These are phyloP conservation scores for Tiliacea aurago DNA, from an alignment of 2,888 invertebrate genomes.

Conservation along the genomic window DNA sequence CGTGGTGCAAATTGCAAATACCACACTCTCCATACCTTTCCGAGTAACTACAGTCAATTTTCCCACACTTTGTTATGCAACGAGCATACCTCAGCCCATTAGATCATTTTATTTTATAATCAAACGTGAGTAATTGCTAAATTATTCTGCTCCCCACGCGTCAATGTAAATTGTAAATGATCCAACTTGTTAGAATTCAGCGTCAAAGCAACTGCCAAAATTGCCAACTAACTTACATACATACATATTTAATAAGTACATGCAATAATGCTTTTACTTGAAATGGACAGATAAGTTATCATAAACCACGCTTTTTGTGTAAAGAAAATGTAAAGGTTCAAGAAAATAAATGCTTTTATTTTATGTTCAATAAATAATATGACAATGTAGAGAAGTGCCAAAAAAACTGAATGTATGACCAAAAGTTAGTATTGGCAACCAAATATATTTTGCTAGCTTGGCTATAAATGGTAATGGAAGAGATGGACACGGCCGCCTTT, in stretches of 20 bases:
- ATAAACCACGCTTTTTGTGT: neutral
- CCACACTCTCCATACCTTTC: constrained; percentile 51
- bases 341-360: neutral
- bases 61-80: constrained; percentile 64
- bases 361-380: constrained; percentile 5
- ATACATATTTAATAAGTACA: constrained; percentile 32
- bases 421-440: constrained; percentile 38
- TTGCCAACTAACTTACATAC: constrained; percentile 26
- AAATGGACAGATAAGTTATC: neutral
- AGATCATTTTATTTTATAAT: constrained; percentile 57
- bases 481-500: neutral
- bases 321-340: neutral
- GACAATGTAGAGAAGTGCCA: constrained; percentile 9
- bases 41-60: constrained; percentile 41
- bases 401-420: neutral
- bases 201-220: constrained; percentile 22
- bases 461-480: constrained; percentile 8
- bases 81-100: constrained; percentile 47
- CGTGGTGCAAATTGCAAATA: constrained; percentile 82
- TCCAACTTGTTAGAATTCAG: constrained; percentile 29
- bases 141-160: constrained; percentile 57
- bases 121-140: constrained; percentile 53
- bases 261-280: neutral
- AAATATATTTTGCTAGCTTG: constrained; percentile 30
- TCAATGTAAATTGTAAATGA: constrained; percentile 41